These are phyloP conservation scores for Cladorhizidae sp. DNA, from an alignment of 37 sponge, comb jelly and placozoan species.

Conservation along the genomic window DNA sequence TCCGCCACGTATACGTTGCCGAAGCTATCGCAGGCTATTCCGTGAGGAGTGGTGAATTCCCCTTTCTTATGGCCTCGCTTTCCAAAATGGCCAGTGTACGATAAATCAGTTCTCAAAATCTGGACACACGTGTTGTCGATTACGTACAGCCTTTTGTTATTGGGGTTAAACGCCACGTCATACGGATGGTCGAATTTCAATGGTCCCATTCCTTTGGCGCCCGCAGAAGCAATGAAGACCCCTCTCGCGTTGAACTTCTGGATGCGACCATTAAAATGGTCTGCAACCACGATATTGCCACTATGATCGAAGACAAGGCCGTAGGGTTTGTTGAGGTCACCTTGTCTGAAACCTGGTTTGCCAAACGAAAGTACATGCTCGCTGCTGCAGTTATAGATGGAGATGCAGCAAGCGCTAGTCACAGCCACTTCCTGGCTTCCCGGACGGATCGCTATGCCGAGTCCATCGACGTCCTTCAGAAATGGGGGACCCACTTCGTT, in stretches of 20 bases:
- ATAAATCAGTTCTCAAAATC: conserved; percentile 22
- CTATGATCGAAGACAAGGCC: conserved; percentile 18
- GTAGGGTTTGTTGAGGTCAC: background rate
- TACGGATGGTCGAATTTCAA: conserved; percentile 30
- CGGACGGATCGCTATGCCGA: background rate
- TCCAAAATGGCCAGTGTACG: conserved; percentile 1
- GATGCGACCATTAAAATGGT: conserved; percentile 20
- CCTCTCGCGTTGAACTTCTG: conserved; percentile 57
- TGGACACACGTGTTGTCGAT: conserved; percentile 32
- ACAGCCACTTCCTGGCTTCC: background rate
- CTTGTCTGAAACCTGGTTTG: background rate
- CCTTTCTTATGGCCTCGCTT: conserved; percentile 3
- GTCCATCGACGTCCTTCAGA: background rate
- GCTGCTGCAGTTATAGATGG: conserved; percentile 4
- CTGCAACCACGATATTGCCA: conserved; percentile 23
- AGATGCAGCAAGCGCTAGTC: conserved; percentile 9
- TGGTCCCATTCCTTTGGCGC: background rate
- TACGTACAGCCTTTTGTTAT: conserved; percentile 26
- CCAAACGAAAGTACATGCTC: conserved; percentile 12
- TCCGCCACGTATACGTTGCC: conserved; percentile 40
- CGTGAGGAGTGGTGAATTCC: background rate
- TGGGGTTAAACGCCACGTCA: conserved; percentile 34
- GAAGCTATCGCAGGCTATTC: background rate
- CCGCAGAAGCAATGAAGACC: conserved; percentile 14
- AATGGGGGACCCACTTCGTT: background rate